Percentiles rank a stretch among this genome's conserved stretches.
Evolutionary conservation across 2,888 invertebrate species (phyloP).

Genomic region (Arenicola marina): DNA sequence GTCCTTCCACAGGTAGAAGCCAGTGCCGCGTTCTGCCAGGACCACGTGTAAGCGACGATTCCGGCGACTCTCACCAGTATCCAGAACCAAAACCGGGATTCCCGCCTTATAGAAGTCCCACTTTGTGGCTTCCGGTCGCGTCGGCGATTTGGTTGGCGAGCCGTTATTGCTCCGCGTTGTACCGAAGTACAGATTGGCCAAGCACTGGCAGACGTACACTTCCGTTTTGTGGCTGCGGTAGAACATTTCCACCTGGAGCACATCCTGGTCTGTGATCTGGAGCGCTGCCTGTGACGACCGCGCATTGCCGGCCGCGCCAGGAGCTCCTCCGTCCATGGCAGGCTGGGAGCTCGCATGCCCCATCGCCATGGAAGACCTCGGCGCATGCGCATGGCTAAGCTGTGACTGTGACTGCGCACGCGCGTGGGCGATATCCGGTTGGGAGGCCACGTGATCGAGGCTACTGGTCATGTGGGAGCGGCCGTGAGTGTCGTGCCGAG

Average conservation of each 20-base stretch:
- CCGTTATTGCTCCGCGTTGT: background rate
- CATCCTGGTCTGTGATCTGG: conserved; percentile 42
- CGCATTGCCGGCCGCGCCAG: background rate
- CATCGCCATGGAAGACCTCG: no score
- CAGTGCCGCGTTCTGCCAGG: conserved; percentile 78
- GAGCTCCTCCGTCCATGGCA: background rate
- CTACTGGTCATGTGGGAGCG: background rate
- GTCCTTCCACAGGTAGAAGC: conserved; percentile 81
- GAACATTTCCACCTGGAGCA: conserved; percentile 57
- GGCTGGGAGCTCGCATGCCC: no score
- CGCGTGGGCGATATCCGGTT: background rate
- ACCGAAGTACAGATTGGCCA: conserved; percentile 66
- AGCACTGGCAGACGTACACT: conserved; percentile 75
- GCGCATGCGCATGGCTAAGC: background rate
- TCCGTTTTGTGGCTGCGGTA: conserved; percentile 76
- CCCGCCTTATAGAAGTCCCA: conserved; percentile 80
- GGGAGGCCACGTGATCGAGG: background rate
- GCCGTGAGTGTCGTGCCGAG: no score
- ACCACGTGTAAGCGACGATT: conserved; percentile 68
- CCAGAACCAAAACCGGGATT: conserved; percentile 77
- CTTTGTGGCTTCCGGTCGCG: background rate
- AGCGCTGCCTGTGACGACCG: no score
- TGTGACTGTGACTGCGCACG: background rate
- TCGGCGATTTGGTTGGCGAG: background rate
- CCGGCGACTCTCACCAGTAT: conserved; percentile 74